These are phyloP conservation scores for Haplotaxodon microlepis DNA, from an alignment of 2,113 vertebrate genomes.

Conservation along the genomic window DNA sequence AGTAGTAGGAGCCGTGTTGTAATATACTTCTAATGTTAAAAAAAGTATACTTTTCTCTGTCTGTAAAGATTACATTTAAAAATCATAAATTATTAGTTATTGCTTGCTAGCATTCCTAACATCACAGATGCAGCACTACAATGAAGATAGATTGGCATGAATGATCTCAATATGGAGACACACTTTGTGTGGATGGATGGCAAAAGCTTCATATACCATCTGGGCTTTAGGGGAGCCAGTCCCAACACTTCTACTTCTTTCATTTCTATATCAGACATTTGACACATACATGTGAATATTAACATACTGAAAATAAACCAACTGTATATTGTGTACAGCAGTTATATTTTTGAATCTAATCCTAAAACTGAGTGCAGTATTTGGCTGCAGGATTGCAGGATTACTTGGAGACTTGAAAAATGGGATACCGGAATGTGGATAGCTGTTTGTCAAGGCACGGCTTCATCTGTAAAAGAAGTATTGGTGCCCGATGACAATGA, in stretches of 20 bases:
- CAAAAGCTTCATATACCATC: slow-evolving; percentile 78
- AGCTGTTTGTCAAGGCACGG: slow-evolving; percentile 66
- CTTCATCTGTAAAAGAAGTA: slow-evolving; percentile 81
- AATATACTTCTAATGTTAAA: background rate
- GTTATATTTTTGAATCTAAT: background rate
- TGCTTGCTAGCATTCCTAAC: slow-evolving; percentile 80
- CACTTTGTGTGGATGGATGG: slow-evolving; percentile 90
- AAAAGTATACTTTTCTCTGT: background rate
- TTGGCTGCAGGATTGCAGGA: background rate
- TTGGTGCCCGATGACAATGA: slow-evolving; percentile 59
- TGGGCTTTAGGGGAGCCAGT: slow-evolving; percentile 88
- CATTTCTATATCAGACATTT: background rate
- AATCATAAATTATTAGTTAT: background rate
- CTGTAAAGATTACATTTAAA: background rate
- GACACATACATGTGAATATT: background rate
- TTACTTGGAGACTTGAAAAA: background rate
- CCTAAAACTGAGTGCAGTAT: background rate
- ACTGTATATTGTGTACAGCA: background rate
- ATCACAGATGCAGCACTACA: slow-evolving; percentile 69
- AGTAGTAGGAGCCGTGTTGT: background rate
- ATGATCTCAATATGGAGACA: slow-evolving; percentile 86
- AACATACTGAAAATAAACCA: background rate
- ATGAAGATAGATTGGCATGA: slow-evolving; percentile 86
- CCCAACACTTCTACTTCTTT: slow-evolving; percentile 9
- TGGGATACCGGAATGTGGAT: slow-evolving; percentile 83